Evolutionary conservation across 92 coral and sea anemone species (phyloP), one percentile per base, ranked within the genome.

Genomic region (Palythoa heliodiscus): DNA sequence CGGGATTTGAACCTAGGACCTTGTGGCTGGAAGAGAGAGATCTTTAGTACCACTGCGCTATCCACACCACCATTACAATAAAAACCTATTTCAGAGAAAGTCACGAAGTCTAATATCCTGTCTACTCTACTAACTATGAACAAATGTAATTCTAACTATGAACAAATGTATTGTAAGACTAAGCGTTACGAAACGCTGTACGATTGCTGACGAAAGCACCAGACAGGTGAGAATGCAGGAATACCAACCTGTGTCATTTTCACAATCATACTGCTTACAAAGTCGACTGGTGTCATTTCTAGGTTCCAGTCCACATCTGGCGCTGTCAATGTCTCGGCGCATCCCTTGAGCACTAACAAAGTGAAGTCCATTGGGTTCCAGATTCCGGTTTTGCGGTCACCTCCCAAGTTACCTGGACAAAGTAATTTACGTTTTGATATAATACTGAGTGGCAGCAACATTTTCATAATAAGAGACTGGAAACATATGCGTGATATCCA

Each of bases 331-430:
- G 93, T 94, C 83, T 86, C 88, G 47, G 95, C 89, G 85, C 94
- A 86, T 5, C 95, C 98, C 39, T 85, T 88, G 70, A 94, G 79
- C 88, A 92, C 87, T 66, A 94, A 78, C 52, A 94, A 89, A 52
- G 89, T 94, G 79, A 94, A 94, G 84, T 94, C 98, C 64, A 92
- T 22, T 20, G 98, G 95, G 79, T 94, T 94, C 98, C 98, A 94
- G 58, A 37, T 76, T 19, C 89, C 92, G 58, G 55, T 76, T 15
- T 90, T 91, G 53, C 93, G 83, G 85, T 94, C 95, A n/a, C 93
- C 98, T 11, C 92, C 85, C 78, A 94, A 78, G 58, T 94, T 94
- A 70, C 98, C 98, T 94, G 70, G 5, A 83, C 52, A 52, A 66
- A 60, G 24, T 1, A 4, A 12, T 2, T 29, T 29, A 29, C 1